phyloP scores from a whole-genome alignment of 2,888 invertebrate genomes.

The Lasioglossum villosulum region DNA sequence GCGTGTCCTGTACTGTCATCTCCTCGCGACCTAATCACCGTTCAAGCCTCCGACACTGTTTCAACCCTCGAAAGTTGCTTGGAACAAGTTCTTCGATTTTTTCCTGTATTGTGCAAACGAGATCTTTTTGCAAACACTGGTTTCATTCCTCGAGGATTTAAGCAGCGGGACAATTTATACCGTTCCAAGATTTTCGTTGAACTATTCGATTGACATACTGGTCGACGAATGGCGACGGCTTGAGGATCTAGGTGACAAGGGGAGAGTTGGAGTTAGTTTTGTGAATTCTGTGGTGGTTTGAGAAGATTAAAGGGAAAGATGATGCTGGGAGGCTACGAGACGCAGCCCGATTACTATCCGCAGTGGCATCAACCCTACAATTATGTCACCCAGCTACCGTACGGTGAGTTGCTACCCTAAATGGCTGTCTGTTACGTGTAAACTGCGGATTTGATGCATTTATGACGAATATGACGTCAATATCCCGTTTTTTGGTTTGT shows the following conservation, averaged over 20 bases:
- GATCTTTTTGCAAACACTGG: not conserved
- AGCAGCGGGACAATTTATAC: no score
- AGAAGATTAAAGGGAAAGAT: constrained; percentile 29
- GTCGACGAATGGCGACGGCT: not conserved
- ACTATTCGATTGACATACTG: not conserved
- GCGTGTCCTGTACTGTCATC: not conserved
- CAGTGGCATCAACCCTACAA: constrained; percentile 84
- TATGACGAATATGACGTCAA: no score
- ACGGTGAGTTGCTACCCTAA: constrained; percentile 74
- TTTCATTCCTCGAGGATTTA: no score
- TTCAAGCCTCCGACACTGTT: not conserved
- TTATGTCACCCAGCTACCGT: constrained; percentile 82
- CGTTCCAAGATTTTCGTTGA: not conserved
- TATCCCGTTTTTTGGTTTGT: no score
- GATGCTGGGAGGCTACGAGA: constrained; percentile 82
- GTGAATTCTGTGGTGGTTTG: constrained; percentile 23
- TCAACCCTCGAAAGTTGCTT: not conserved
- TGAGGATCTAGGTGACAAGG: not conserved
- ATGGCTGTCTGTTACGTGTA: no score
- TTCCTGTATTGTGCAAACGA: not conserved
- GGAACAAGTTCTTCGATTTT: not conserved
- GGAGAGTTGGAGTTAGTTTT: not conserved
- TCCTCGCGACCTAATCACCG: not conserved
- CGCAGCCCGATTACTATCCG: constrained; percentile 83
- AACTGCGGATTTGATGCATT: no score